Base-by-base conservation (phyloP, 2,113 vertebrate species). In the Dipodomys merriami region DNA sequence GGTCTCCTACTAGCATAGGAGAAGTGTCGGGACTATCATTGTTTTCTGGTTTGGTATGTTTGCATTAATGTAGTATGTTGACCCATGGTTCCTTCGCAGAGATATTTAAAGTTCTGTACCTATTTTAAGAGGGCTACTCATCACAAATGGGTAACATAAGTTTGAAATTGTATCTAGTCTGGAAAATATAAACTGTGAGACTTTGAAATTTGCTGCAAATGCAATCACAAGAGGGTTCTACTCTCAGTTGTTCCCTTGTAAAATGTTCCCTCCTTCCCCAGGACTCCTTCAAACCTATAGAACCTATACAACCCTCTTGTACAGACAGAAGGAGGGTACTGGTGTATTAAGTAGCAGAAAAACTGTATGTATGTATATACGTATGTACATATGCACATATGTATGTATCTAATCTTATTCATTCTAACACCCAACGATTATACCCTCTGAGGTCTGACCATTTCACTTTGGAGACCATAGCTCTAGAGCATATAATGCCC, bases 101-200 rank as follows among this genome's bases (percentile, higher is more conserved):
- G 30, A 46, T 68, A 73, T 91, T 92, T 88, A 67, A 94, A 83
- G 71, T 78, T 76, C 64, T 86, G 74, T 88, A 80, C 30, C 80
- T 86, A 82, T 88, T 83, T 93, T 91, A 79, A 91, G 83, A 89
- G n/a, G 22, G 30, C 72, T 95, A 46, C 90, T 90, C 82, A 57
- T 94, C 92, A 86, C 83, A 95, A 46, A 76, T 83, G 71, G 62
- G 39, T 89, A 92, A 35, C 39, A 64, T 57, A 86, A 60, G 67
- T 80, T 53, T 88, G 30, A 49, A 94, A 83, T 46, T 46, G 30
- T 60, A 62, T 76, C 60, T 85, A 77, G 85, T 39, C 65, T 77
- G 77, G 60, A 87, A 80, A 6, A 62, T 27, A 35, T 67, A 83
- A 77, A 81, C 25, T 25, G 20, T 67, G 83, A 83, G 62, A 80